phyloP scores from a whole-genome alignment of 2,113 vertebrate genomes.

The Galemys pyrenaicus region DNA sequence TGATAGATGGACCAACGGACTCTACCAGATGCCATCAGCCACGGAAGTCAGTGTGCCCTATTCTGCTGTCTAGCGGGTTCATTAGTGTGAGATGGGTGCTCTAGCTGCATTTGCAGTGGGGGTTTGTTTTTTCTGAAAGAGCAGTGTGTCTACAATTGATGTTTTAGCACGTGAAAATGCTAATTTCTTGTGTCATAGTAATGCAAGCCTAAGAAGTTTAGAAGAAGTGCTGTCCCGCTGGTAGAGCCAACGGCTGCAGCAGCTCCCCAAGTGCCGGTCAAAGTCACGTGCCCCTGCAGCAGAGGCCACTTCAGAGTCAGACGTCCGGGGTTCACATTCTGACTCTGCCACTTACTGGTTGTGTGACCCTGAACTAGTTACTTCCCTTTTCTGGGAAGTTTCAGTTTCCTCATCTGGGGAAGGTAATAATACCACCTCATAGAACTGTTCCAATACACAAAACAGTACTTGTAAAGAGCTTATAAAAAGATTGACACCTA shows the following conservation, averaged over 20 bases:
- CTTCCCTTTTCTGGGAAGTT: not conserved
- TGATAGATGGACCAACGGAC: not conserved
- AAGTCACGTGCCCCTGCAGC: accelerated
- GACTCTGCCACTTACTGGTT: not conserved
- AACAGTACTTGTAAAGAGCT: not conserved
- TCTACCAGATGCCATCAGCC: not conserved
- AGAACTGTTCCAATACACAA: not conserved
- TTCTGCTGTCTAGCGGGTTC: not conserved
- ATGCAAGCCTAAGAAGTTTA: not conserved
- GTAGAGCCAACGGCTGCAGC: not conserved
- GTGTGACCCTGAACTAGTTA: not conserved
- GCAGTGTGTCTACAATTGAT: not conserved
- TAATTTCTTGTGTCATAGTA: conserved; percentile 36
- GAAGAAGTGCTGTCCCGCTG: not conserved
- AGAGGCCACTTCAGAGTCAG: not conserved
- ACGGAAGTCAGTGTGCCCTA: not conserved
- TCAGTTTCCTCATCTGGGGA: not conserved
- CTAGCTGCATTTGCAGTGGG: not conserved
- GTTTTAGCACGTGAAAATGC: conserved; percentile 29
- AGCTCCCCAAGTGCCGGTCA: not conserved
- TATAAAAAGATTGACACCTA: not conserved
- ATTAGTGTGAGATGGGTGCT: accelerated
- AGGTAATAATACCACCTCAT: not conserved
- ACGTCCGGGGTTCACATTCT: not conserved
- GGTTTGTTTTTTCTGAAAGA: not conserved